A percentile compares a stretch with the other conserved stretches of the same genome.
These are phyloP conservation scores for Sylvilagus floridanus DNA, from an alignment of 2,797 vertebrate species.

Conservation along the genomic window DNA sequence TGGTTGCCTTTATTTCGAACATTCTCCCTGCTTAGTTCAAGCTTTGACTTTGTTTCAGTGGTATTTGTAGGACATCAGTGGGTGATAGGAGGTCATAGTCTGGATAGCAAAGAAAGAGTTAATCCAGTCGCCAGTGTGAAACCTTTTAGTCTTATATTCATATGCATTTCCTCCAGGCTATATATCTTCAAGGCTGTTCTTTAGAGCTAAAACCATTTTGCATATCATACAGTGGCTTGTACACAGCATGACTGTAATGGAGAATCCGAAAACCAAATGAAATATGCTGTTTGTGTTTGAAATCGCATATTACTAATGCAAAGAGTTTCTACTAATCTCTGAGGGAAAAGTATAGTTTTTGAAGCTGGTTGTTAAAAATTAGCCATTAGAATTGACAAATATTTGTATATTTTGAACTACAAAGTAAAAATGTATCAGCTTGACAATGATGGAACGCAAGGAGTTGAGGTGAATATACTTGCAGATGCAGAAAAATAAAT, in stretches of 20 bases:
- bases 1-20: background rate
- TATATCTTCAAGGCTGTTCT: conserved; percentile 38
- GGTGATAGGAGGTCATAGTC: background rate
- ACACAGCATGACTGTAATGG: background rate
- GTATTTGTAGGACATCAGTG: background rate
- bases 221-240: background rate
- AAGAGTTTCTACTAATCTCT: conserved; percentile 59
- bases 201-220: conserved; percentile 45
- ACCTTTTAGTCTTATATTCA: conserved; percentile 32
- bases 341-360: conserved; percentile 46
- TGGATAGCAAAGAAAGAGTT: background rate
- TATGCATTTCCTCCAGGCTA: background rate
- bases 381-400: conserved; percentile 60
- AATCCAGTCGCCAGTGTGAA: conserved; percentile 15
- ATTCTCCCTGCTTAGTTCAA: background rate
- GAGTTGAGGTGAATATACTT: background rate
- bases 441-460: conserved; percentile 55
- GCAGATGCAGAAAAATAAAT: conserved; percentile 64
- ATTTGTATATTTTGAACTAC: conserved; percentile 55
- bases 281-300: conserved; percentile 66
- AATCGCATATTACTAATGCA: conserved; percentile 57
- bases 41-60: conserved; percentile 30
- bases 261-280: conserved; percentile 27
- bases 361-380: conserved; percentile 62
- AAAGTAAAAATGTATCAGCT: conserved; percentile 65